phyloP scores from a whole-genome alignment of 2,113 vertebrate genomes.

The Camarhynchus parvulus region DNA sequence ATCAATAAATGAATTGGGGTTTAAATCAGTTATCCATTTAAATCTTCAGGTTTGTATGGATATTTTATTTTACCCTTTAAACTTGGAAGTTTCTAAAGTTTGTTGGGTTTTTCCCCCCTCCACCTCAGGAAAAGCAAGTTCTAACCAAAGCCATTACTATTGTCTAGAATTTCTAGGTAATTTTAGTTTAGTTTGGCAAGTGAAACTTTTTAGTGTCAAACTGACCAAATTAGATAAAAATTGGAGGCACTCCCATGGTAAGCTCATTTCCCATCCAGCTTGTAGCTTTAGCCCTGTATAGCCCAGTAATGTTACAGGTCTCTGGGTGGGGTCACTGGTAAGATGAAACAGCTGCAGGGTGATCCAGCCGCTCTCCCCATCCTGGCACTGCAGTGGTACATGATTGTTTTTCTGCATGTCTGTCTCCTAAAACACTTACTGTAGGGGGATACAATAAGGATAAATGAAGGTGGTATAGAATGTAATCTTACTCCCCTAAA shows the following conservation, averaged over 20 bases:
- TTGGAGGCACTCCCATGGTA: background rate
- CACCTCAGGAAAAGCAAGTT: background rate
- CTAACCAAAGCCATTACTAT: background rate
- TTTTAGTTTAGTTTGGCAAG: background rate
- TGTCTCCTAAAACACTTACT: background rate
- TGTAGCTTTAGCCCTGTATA: background rate
- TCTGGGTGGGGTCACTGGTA: background rate
- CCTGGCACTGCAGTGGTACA: background rate
- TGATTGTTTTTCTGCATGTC: background rate
- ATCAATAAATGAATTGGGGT: background rate
- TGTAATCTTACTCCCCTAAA: too few species aligned
- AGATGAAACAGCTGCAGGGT: background rate
- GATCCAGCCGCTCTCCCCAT: background rate
- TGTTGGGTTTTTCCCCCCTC: background rate
- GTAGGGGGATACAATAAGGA: too few species aligned
- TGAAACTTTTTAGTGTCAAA: background rate
- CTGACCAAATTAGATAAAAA: background rate
- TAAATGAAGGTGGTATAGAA: too few species aligned
- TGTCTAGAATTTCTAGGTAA: background rate
- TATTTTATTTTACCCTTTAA: background rate
- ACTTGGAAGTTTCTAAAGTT: background rate
- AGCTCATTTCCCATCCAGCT: background rate
- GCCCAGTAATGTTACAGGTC: background rate
- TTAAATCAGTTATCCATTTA: background rate
- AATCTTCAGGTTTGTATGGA: background rate